A percentile compares a stretch with the other conserved stretches of the same genome.
These are phyloP conservation scores for Dasyurus viverrinus DNA, from an alignment of 2,113 vertebrate genomes.

Conservation along the genomic window DNA sequence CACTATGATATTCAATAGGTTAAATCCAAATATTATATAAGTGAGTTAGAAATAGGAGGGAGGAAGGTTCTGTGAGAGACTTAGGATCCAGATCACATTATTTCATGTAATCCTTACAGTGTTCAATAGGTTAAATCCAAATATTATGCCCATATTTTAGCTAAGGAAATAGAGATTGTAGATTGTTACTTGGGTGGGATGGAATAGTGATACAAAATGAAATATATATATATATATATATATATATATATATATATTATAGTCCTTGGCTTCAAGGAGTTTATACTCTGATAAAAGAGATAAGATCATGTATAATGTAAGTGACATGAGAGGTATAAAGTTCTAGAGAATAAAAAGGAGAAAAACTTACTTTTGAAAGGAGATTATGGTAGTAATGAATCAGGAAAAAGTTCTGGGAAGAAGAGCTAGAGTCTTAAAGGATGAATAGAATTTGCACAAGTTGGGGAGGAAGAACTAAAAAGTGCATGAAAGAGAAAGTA, in stretches of 20 bases:
- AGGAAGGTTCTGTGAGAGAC: no score
- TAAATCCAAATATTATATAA: background rate
- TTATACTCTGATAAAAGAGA: background rate
- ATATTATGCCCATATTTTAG: background rate
- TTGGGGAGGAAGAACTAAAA: background rate
- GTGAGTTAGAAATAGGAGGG: no score
- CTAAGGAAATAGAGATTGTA: background rate
- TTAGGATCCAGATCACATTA: background rate
- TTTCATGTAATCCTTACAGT: background rate
- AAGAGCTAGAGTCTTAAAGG: background rate
- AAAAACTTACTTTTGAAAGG: background rate
- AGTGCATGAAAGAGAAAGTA: background rate
- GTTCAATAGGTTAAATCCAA: background rate
- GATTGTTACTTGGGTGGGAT: background rate
- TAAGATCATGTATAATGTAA: background rate
- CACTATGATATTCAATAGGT: background rate
- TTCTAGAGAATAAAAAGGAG: background rate
- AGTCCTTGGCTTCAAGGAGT: background rate
- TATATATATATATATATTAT: background rate
- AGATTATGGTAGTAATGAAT: background rate
- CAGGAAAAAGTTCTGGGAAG: background rate
- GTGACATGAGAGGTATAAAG: background rate
- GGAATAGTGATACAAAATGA: background rate
- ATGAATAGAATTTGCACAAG: background rate
- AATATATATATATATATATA: background rate